Evolutionary conservation across 2,888 invertebrate genomes (phyloP).

Genomic region (Scaptomyza caliginosa): DNA sequence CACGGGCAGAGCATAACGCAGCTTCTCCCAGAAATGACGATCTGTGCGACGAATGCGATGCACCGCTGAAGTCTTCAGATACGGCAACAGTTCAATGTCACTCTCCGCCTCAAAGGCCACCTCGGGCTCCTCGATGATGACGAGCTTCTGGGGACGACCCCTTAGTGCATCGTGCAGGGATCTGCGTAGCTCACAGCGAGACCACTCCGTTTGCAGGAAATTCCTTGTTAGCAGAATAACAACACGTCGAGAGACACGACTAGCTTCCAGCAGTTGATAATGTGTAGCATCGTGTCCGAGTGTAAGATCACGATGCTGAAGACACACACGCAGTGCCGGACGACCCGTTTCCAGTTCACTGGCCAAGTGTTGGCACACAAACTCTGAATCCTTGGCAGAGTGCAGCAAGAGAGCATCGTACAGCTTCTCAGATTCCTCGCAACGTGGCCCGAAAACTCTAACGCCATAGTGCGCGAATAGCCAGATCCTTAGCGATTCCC

Average conservation of each 20-base stretch:
- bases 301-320: conserved; percentile 91
- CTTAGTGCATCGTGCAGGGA: conserved; percentile 95
- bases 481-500: conserved; percentile 94
- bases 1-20: conserved; percentile 94
- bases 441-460: conserved; percentile 90
- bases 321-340: conserved; percentile 90
- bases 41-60: conserved; percentile 93
- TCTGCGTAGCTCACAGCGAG: conserved; percentile 94
- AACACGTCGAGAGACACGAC: conserved; percentile 93
- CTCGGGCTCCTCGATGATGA: conserved; percentile 94
- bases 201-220: conserved; percentile 97
- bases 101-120: conserved; percentile 92
- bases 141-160: conserved; percentile 93
- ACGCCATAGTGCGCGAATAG: conserved; percentile 94
- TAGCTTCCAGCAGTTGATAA: conserved; percentile 90
- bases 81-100: conserved; percentile 94
- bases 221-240: conserved; percentile 94
- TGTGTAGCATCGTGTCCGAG: conserved; percentile 88
- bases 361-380: conserved; percentile 93
- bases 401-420: conserved; percentile 97
- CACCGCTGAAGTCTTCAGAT: conserved; percentile 92
- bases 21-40: conserved; percentile 96
- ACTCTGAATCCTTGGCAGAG: conserved; percentile 95
- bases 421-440: conserved; percentile 92
- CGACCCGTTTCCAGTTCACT: conserved; percentile 93